Evolutionary conservation across 2,888 invertebrate genomes (phyloP).

Genomic region (Ichneumoninae sp.): DNA sequence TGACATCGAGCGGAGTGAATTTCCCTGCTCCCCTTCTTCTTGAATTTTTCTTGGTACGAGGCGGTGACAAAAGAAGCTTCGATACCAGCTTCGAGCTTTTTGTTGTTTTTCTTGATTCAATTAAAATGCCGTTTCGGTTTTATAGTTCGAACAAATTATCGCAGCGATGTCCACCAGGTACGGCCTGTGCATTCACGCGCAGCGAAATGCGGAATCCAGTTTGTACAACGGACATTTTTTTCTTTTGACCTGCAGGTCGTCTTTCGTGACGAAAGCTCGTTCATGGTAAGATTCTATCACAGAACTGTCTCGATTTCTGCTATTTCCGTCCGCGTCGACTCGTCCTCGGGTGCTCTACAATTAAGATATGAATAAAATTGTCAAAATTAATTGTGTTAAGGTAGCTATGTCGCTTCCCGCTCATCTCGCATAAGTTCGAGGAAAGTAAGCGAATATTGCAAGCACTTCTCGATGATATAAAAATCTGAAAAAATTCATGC

Average conservation of each 20-base stretch:
- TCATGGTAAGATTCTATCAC: slow-evolving; percentile 84
- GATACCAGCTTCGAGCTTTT: background rate
- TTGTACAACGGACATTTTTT: slow-evolving; percentile 6
- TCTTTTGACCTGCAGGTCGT: background rate
- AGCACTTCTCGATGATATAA: no score
- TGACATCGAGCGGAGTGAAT: slow-evolving; percentile 34
- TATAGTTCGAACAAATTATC: slow-evolving; percentile 10
- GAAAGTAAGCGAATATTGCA: no score
- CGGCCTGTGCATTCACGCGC: background rate
- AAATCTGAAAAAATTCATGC: no score
- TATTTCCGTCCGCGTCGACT: slow-evolving; percentile 89
- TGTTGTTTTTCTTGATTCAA: background rate
- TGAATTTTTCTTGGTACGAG: background rate
- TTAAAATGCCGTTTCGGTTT: background rate
- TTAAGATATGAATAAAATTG: background rate
- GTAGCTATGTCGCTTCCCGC: background rate
- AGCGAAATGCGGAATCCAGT: background rate
- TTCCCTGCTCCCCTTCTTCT: slow-evolving; percentile 13
- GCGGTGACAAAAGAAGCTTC: background rate
- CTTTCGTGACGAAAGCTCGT: slow-evolving; percentile 20
- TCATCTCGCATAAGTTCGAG: no score
- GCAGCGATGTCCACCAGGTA: background rate
- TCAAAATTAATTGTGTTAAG: background rate
- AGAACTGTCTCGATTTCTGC: slow-evolving; percentile 97
- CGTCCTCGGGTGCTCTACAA: slow-evolving; percentile 78